Percentiles rank a stretch among this genome's conserved stretches.
Conservation (phyloP, 2,888 invertebrate species). For the Acronicta alni region DNA sequence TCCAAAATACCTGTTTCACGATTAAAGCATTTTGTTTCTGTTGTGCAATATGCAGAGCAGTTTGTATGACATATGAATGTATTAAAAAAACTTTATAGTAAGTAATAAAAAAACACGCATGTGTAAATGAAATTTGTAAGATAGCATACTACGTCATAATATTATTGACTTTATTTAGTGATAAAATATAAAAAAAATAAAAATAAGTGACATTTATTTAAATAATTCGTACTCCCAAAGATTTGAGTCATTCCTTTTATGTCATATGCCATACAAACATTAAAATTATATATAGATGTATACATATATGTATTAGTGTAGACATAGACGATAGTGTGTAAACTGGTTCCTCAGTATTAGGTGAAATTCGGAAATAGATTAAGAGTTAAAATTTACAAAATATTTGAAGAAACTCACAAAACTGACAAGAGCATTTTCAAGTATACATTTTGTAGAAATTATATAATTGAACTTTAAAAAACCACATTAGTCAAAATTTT, state of each 20-base stretch:
- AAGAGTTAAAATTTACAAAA: constrained; percentile 40
- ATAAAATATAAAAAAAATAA: not conserved
- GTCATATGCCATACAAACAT: constrained; percentile 61
- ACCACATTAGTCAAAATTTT: not conserved
- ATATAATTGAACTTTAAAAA: too few species aligned
- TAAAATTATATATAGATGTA: constrained; percentile 58
- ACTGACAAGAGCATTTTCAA: constrained; percentile 16
- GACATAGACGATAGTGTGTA: constrained; percentile 60
- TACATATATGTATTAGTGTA: constrained; percentile 58
- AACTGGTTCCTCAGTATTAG: constrained; percentile 64
- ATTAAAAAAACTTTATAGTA: not conserved
- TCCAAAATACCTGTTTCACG: constrained; percentile 88
- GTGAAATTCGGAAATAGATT: constrained; percentile 64
- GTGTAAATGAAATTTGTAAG: too few species aligned
- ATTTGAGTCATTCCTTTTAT: not conserved
- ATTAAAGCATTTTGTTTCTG: constrained; percentile 87
- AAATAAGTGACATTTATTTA: constrained; percentile 1
- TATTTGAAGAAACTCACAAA: constrained; percentile 42
- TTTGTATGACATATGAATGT: constrained; percentile 61
- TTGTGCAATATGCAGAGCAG: constrained; percentile 76
- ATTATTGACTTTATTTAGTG: not conserved
- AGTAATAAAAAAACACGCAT: too few species aligned
- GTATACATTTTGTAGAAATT: not conserved
- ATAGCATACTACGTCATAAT: too few species aligned
- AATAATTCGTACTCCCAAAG: constrained; percentile 1